Percentiles rank a stretch among this genome's conserved stretches.
Conservation (phyloP, 2,888 invertebrate species). For the Lycophotia porphyrea region DNA sequence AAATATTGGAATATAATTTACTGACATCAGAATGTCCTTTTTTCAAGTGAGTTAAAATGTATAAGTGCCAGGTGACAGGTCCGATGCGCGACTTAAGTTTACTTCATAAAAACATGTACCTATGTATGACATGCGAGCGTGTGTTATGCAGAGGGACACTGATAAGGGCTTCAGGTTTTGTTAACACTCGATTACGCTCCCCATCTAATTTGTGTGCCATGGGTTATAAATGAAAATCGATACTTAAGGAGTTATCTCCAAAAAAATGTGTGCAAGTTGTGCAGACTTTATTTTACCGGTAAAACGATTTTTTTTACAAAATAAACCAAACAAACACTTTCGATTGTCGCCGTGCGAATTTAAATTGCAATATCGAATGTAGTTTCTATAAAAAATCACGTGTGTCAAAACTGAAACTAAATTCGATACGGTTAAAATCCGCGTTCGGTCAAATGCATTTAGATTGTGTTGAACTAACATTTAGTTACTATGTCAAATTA, state of each 20-base stretch:
- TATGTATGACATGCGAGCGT: neutral
- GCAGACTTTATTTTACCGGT: neutral
- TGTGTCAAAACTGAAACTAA: neutral
- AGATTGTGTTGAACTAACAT: too few relatives aligned
- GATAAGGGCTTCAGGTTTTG: neutral
- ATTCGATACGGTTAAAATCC: neutral
- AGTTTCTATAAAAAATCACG: neutral
- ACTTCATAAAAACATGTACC: neutral
- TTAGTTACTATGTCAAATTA: too few relatives aligned
- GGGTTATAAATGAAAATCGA: neutral
- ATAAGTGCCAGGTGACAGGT: too few relatives aligned
- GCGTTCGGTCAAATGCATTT: neutral
- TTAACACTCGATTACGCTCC: neutral
- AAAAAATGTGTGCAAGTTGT: neutral
- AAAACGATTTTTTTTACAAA: neutral
- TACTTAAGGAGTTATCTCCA: neutral
- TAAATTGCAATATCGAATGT: neutral
- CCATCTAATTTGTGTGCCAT: neutral
- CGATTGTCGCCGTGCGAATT: neutral
- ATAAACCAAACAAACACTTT: neutral
- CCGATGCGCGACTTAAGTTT: too few relatives aligned
- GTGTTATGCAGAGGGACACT: neutral
- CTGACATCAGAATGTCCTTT: neutral
- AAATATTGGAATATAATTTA: constrained; percentile 39
- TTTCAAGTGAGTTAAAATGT: too few relatives aligned